Evolutionary conservation across 2,888 invertebrate species (phyloP), one percentile per base, ranked within the genome.

Genomic region (Cetonia aurata): DNA sequence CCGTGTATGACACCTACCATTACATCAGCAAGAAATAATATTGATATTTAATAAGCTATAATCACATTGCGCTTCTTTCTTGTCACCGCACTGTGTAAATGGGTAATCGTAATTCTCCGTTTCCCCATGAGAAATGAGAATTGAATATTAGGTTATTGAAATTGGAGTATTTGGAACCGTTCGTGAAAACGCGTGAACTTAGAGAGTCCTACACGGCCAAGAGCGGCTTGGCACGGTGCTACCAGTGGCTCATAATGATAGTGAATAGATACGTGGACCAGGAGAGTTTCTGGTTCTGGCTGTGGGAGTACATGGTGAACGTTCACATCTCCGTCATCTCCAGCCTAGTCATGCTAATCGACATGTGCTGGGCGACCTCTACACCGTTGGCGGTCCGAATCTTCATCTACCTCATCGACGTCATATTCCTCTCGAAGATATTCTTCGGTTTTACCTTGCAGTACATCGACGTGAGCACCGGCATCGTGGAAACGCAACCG

Each of bases 401-500:
- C 0, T 25, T 57, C 13, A 12, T 69, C 9, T 42, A 62, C 17
- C 0, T 52, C 4, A 17, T 69, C 25, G 72, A 72, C 25, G 1
- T 67, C 6, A 10, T 72, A 3, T 72, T 50, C 42, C 15, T 66
- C 3, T 17, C 33, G 3, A 72, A 70, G n/a, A 31, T 72, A 6
- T 57, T 70, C 31, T 33, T 66, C 33, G 70, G 70, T 8, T 70
- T 70, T 10, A 67, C 65, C 3, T 13, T 70, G 17, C 44, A 67
- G n/a, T 72, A 72, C 41, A 15, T 69, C 13, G 72, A 72, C 46
- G 67, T 59, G n/a, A 46, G 42, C 12, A 67, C 72, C 6, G 72
- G 72, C 8, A 59, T 70, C 9, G 13, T 66, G 6, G 46, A 67
- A 33, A 52, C 37, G 41, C 9, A 69, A 17, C 59, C 67, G 9